Base-by-base conservation (phyloP, 2,888 invertebrate species). In the Digitonthophagus gazella region DNA sequence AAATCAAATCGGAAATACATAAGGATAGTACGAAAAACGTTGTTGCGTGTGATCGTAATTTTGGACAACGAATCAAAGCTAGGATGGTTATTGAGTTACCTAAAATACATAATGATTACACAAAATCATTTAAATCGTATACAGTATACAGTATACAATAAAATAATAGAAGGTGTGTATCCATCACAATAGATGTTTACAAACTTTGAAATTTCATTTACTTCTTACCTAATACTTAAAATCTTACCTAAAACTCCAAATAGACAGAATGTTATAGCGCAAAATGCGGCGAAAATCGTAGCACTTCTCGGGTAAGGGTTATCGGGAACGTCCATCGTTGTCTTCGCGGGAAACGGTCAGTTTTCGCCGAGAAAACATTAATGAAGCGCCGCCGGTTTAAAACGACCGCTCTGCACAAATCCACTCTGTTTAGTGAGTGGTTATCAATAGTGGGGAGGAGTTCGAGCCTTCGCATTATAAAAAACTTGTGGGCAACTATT, bases 21-120 rank as follows among this genome's bases (percentile, higher is more conserved):
- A 95, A 87, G 11, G 94, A 94, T 72, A 95, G 87, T 28, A 95
- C 93, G 82, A 95, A 95, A 75, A 93, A 92, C 2, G 95, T 95
- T 0, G 95, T 95, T 66, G 95, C 94, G 82, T 95, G 93, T 8
- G 88, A 86, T 20, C 93, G 87, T 66, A 95, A 86, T 83, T 93
- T 93, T 3, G 91, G 90, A 78, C 91, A 92, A 83, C 89, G 89
- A 55, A 91, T 83, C 69, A 95, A 84, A 0, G 95, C 95, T 72
- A 93, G 81, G 65, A 93, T 90, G 15, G 95, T 95, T 72, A 94
- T 86, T 56, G 91, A 85, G 85, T 95, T 95, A 70, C 95, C 95
- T 94, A 86, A 15, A 85, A 85, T 71, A 71, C 28, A 75, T 73
- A 15, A 18, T 56, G 14, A 14, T 11, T 5, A n/a, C 5, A 28